phyloP scores from a whole-genome alignment of 30 jellyfish, hydroid and myxozoan species.

The Hydra vulgaris region DNA sequence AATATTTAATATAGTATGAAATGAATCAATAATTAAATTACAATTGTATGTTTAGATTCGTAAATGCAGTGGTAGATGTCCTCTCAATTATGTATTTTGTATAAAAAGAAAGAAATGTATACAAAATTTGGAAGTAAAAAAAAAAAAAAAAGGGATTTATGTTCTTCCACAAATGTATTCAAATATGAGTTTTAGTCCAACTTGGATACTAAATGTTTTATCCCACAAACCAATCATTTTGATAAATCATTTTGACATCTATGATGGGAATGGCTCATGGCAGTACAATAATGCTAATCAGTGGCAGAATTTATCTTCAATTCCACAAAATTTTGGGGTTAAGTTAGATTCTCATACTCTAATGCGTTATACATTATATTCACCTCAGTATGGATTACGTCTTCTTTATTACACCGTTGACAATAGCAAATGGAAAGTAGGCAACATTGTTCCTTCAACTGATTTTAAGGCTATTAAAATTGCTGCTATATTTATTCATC shows the following conservation, averaged over 20 bases:
- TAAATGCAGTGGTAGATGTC: constrained; percentile 22
- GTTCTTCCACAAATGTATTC: constrained; percentile 20
- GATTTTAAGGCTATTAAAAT: neutral
- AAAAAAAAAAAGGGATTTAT: neutral
- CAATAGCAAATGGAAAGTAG: neutral
- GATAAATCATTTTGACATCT: neutral
- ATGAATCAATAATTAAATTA: too few species aligned
- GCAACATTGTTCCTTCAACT: neutral
- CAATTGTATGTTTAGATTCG: constrained; percentile 12
- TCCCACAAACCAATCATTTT: constrained; percentile 3
- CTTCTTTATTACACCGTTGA: constrained; percentile 14
- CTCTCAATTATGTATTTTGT: constrained; percentile 11
- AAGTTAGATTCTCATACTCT: neutral
- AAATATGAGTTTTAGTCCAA: neutral
- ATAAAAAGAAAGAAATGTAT: neutral
- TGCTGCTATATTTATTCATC: constrained; percentile 24
- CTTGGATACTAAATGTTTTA: neutral
- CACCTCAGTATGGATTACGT: constrained; percentile 18
- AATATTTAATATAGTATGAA: too few species aligned
- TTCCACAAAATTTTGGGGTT: constrained; percentile 5
- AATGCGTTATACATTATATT: constrained; percentile 7
- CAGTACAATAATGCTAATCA: constrained; percentile 18
- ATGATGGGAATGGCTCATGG: constrained; percentile 12
- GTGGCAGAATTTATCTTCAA: constrained; percentile 5
- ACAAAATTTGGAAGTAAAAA: neutral